Evolutionary conservation across 2,888 invertebrate species (phyloP).

Genomic region (Halictus ligatus): DNA sequence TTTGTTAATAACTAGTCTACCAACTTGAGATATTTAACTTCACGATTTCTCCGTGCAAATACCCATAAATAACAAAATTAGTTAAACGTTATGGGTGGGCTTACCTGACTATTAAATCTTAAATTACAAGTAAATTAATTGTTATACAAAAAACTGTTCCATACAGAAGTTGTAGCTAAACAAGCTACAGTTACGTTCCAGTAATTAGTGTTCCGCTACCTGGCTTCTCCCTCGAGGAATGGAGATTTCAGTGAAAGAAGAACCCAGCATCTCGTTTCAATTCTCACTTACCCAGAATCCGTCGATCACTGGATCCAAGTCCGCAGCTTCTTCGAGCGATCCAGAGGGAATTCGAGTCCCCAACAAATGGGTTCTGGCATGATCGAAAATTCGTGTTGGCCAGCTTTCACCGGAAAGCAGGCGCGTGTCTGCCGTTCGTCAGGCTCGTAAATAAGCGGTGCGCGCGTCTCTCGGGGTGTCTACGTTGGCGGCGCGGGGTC

Average conservation of each 20-base stretch:
- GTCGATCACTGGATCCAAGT: not conserved
- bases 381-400: not conserved
- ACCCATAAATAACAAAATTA: no score
- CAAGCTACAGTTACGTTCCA: no score
- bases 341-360: not conserved
- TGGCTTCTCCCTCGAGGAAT: not conserved
- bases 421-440: slow-evolving; percentile 5
- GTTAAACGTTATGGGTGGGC: no score
- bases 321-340: not conserved
- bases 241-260: not conserved
- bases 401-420: slow-evolving; percentile 55
- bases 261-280: no score
- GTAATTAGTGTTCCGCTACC: not conserved
- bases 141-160: no score
- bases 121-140: no score
- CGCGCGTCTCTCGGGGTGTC: slow-evolving; percentile 47
- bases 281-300: not conserved
- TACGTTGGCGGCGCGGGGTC: slow-evolving; percentile 56
- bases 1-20: no score
- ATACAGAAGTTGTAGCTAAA: no score
- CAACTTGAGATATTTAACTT: no score
- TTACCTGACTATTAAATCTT: no score
- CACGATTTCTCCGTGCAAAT: no score
- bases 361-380: not conserved
- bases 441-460: slow-evolving; percentile 51